Conservation (phyloP, 2,797 vertebrate genomes). For the Scolopax bukidnonensis region DNA sequence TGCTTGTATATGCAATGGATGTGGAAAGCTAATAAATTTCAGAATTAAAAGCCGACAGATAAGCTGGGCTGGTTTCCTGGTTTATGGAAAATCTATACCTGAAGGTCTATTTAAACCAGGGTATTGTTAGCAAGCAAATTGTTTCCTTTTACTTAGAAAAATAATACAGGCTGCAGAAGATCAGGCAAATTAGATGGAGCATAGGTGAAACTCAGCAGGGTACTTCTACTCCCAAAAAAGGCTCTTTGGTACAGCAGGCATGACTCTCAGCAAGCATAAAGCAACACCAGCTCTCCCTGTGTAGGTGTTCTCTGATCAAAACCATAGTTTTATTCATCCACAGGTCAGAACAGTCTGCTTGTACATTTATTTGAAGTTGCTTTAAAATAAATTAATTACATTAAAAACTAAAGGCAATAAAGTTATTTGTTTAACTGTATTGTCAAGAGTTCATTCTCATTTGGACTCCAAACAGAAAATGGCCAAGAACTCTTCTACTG, state of each 20-base stretch:
- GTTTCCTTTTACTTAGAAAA: slow-evolving; percentile 66
- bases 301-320: background rate
- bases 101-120: slow-evolving; percentile 72
- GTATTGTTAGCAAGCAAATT: slow-evolving; percentile 56
- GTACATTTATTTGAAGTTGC: background rate
- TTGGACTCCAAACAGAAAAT: background rate
- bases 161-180: background rate
- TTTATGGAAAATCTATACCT: slow-evolving; percentile 79
- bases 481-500: background rate
- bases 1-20: slow-evolving; percentile 71
- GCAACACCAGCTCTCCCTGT: background rate
- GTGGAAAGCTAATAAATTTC: slow-evolving; percentile 75
- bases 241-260: background rate
- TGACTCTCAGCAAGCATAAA: background rate
- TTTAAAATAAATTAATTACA: background rate
- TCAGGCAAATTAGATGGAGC: slow-evolving; percentile 7
- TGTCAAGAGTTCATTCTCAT: background rate
- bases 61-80: slow-evolving; percentile 50
- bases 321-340: background rate
- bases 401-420: too few species aligned
- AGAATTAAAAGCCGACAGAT: slow-evolving; percentile 78
- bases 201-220: background rate
- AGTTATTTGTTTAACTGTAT: background rate
- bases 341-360: background rate
- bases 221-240: background rate